Evolutionary conservation across 2,113 vertebrate genomes (phyloP), one percentile per base, ranked within the genome.

Genomic region (Clinocottus analis): DNA sequence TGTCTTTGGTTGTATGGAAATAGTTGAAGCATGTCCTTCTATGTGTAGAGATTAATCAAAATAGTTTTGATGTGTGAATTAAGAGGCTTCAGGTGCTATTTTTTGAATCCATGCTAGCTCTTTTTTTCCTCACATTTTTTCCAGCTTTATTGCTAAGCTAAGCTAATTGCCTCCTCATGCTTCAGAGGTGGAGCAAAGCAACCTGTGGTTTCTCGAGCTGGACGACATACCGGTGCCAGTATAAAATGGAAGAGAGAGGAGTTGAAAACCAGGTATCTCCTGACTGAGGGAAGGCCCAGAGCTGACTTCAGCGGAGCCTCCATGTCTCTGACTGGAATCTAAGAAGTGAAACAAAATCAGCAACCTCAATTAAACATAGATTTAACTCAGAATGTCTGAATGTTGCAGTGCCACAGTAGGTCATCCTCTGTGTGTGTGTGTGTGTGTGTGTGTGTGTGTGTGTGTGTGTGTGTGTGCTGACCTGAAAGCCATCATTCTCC

Each of bases 251-350:
- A 95, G 41, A 92, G 31, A 31, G 92, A 86, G 0, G 94, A 95
- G 86, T 95, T 95, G 74, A 95, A 94, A 72, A 94, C 85, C 79
- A 95, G 82, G 87, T 90, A 95, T 92, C 95, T 90, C 62, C 80
- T 92, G 67, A 95, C 88, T 12, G 94, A 87, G 3, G 93, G 84
- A 37, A 80, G 41, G 4, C 92, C 92, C 70, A 95, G 84, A 7
- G 92, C 94, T 17, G 47, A 76, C 39, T 58, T 89, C 19, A 95
- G 84, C 0, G 94, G 92, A 21, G 7, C 66, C 71, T 95, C 94
- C 84, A 95, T 80, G 66, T 95, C 93, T 8, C 39, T 17, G 3
- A 59, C 43, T 19, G 94, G 93, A 77, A 95, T 90, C 95, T 95
- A 62, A 77, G 17, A 23, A 33, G 78, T 31, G 7, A 70, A 21